A percentile compares a stretch with the other conserved stretches of the same genome.
phyloP scores from a whole-genome alignment of 1,140 invertebrate species.

The Oncopeltus fasciatus region DNA sequence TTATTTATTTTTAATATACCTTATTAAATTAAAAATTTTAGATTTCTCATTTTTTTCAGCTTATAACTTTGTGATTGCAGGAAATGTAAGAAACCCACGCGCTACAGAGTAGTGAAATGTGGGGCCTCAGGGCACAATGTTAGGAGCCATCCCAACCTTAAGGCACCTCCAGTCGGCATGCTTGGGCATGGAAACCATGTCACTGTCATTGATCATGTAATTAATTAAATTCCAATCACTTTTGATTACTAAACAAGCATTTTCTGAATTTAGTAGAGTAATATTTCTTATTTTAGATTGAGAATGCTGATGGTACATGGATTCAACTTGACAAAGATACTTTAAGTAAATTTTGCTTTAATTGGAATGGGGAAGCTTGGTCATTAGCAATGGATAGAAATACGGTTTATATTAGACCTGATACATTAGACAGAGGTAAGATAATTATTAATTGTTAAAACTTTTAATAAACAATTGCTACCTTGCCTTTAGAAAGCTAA shows the following conservation, averaged over 20 bases:
- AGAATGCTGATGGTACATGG: constrained; percentile 51
- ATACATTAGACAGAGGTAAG: constrained; percentile 20
- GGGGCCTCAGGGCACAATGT: constrained; percentile 72
- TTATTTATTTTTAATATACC: constrained; percentile 30
- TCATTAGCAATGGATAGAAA: constrained; percentile 51
- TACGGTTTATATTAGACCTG: constrained; percentile 52
- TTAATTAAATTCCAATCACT: constrained; percentile 15
- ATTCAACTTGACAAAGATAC: constrained; percentile 47
- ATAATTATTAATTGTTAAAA: too few relatives aligned
- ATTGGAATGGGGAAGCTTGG: constrained; percentile 55
- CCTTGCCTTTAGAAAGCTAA: too few relatives aligned
- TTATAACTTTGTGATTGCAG: too few relatives aligned
- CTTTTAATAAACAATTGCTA: too few relatives aligned
- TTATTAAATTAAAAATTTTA: neutral
- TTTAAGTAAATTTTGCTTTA: constrained; percentile 52
- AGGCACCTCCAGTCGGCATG: constrained; percentile 60
- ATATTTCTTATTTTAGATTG: constrained; percentile 27
- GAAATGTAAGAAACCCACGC: neutral
- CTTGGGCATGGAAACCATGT: constrained; percentile 56
- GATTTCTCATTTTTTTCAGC: neutral
- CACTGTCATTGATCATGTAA: constrained; percentile 50
- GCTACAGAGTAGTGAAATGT: constrained; percentile 57
- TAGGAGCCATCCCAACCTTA: constrained; percentile 52
- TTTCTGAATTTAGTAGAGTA: neutral
- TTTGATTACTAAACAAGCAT: neutral